Evolutionary conservation across 2,797 vertebrate species (phyloP).

Genomic region (Trematomus bernacchii): DNA sequence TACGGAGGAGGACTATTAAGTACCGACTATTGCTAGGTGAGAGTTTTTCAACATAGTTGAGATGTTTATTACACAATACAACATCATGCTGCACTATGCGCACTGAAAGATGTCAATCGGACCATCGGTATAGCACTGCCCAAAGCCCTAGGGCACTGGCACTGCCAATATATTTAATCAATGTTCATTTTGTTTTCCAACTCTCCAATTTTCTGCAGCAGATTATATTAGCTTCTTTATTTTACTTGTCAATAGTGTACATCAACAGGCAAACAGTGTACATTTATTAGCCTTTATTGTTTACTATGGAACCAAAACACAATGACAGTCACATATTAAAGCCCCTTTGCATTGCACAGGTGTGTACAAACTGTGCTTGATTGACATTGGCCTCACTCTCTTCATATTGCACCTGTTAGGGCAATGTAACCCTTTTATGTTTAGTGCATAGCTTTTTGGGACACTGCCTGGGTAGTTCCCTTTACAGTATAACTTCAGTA

Average conservation of each 20-base stretch:
- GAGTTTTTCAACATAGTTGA: not conserved
- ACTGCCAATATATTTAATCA: too few relatives aligned
- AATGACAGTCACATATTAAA: constrained; percentile 11
- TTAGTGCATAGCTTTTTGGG: not conserved
- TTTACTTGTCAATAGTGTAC: not conserved
- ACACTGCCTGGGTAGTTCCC: not conserved
- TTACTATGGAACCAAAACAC: not conserved
- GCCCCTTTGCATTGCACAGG: not conserved
- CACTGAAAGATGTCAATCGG: not conserved
- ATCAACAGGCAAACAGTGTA: not conserved
- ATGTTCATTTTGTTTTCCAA: too few relatives aligned
- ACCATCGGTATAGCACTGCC: too few relatives aligned
- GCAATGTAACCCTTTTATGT: not conserved
- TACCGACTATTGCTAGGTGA: not conserved
- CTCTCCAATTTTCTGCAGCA: too few relatives aligned
- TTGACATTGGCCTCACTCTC: not conserved
- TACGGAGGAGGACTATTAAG: not conserved
- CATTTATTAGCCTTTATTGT: not conserved
- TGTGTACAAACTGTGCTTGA: not conserved
- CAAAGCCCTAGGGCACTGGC: too few relatives aligned
- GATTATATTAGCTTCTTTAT: not conserved
- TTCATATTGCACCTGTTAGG: not conserved
- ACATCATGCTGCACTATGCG: not conserved
- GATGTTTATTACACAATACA: too few relatives aligned
- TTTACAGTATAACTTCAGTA: not conserved